phyloP scores from a whole-genome alignment of 2,888 invertebrate genomes.

The Orthosia gothica region DNA sequence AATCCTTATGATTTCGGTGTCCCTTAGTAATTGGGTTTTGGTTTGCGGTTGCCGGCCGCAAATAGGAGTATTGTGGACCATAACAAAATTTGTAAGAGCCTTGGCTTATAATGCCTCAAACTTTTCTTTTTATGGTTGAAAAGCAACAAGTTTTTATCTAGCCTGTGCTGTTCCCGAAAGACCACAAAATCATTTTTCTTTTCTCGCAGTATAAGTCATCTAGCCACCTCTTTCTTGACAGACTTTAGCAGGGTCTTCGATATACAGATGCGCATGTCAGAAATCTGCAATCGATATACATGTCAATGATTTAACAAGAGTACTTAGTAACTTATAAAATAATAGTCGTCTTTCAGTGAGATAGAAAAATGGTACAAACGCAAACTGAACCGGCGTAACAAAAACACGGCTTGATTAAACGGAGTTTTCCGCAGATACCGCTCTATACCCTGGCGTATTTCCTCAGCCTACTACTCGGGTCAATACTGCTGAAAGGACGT shows the following conservation, averaged over 20 bases:
- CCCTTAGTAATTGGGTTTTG: slow-evolving; percentile 21
- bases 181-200: too few species aligned
- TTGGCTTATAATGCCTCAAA: not conserved
- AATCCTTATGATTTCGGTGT: not conserved
- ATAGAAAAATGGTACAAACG: not conserved
- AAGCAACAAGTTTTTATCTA: not conserved
- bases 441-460: not conserved
- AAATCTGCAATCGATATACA: too few species aligned
- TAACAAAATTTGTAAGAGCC: slow-evolving; percentile 7
- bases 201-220: too few species aligned
- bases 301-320: too few species aligned
- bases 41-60: slow-evolving; percentile 15
- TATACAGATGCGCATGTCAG: too few species aligned
- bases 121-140: not conserved
- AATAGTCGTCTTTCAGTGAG: not conserved
- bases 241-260: too few species aligned
- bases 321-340: too few species aligned
- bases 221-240: too few species aligned
- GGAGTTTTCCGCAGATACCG: not conserved
- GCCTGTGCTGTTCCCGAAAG: not conserved
- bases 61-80: not conserved
- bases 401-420: not conserved
- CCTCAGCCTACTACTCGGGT: not conserved
- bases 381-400: not conserved
- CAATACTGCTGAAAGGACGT: slow-evolving; percentile 33